phyloP scores from a whole-genome alignment of 2,888 invertebrate species.

The Chloroclysta siterata region DNA sequence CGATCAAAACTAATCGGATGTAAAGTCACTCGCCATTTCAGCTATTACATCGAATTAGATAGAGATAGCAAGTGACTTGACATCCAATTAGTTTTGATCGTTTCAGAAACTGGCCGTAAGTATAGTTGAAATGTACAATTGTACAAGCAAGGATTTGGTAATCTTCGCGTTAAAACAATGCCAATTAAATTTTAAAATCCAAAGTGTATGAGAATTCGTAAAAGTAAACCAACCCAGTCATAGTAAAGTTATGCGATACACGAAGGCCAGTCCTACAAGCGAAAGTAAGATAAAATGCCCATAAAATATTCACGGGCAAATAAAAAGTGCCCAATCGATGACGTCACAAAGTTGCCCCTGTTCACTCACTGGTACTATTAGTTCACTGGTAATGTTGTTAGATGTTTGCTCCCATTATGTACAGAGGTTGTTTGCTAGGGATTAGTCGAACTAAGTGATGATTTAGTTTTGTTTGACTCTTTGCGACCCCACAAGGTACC shows the following conservation, averaged over 20 bases:
- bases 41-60: too few species aligned
- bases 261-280: background rate
- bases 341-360: constrained; percentile 12
- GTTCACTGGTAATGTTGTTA: constrained; percentile 20
- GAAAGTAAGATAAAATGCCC: background rate
- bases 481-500: constrained; percentile 38
- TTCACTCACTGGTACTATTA: too few species aligned
- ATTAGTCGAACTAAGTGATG: constrained; percentile 53
- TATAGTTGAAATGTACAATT: too few species aligned
- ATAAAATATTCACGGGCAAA: constrained; percentile 14
- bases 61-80: too few species aligned
- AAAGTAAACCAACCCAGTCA: background rate
- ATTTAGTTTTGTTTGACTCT: constrained; percentile 50
- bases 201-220: too few species aligned
- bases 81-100: too few species aligned
- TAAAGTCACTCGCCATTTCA: too few species aligned
- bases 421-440: constrained; percentile 48
- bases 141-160: too few species aligned
- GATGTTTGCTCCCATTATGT: constrained; percentile 35
- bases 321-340: constrained; percentile 10
- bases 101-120: too few species aligned
- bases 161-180: too few species aligned
- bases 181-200: too few species aligned
- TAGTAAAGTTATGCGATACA: background rate
- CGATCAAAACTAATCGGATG: too few species aligned